These are phyloP conservation scores for Platalea minor DNA, from an alignment of 2,797 vertebrate genomes.

Conservation along the genomic window DNA sequence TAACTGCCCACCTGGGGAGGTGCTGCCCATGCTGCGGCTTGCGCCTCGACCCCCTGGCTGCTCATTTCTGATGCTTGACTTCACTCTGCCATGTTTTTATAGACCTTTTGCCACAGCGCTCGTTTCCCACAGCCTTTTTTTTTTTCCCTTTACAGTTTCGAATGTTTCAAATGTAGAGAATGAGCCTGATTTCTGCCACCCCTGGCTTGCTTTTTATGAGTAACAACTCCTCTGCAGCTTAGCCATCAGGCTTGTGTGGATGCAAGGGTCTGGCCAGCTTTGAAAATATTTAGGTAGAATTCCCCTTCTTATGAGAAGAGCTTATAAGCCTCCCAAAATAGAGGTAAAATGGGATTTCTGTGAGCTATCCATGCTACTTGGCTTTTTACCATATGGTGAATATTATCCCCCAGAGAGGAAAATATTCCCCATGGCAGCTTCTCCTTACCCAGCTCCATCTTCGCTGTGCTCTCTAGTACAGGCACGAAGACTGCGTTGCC, in stretches of 20 bases:
- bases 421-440: neutral
- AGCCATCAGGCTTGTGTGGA: neutral
- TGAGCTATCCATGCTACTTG: neutral
- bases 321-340: neutral
- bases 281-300: neutral
- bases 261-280: neutral
- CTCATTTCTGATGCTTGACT: constrained; percentile 33
- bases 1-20: neutral
- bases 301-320: neutral
- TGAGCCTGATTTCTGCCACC: neutral
- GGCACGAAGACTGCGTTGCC: neutral
- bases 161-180: neutral
- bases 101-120: neutral
- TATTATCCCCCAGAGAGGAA: neutral
- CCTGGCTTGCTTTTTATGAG: neutral
- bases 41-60: neutral
- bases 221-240: neutral
- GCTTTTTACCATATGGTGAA: neutral
- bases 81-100: neutral
- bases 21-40: neutral
- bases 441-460: neutral
- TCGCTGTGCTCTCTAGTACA: neutral
- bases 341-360: neutral
- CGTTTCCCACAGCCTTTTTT: neutral
- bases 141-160: neutral